Evolutionary conservation across 2,113 vertebrate species (phyloP).

Genomic region (rat (Rattus norvegicus)): GRCr8 NC_086019.1:27882001-27882500

Average conservation of each 20-base stretch:
- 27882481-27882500: background rate
- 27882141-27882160: background rate
- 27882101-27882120: background rate
- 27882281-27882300: background rate
- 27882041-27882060: background rate
- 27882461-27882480: background rate
- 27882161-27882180: background rate
- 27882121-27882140: background rate
- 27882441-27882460: background rate
- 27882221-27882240: background rate
- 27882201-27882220: background rate
- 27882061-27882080: background rate
- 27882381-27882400: background rate
- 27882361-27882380: background rate
- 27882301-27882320: background rate
- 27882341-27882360: background rate
- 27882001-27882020: background rate
- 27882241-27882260: background rate
- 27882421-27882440: background rate
- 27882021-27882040: background rate
- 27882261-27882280: background rate
- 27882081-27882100: background rate
- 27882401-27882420: slow-evolving; percentile 21
- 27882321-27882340: background rate
- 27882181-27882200: background rate